phyloP scores from a whole-genome alignment of 2,113 vertebrate genomes.

The Coryphaenoides rupestris region DNA sequence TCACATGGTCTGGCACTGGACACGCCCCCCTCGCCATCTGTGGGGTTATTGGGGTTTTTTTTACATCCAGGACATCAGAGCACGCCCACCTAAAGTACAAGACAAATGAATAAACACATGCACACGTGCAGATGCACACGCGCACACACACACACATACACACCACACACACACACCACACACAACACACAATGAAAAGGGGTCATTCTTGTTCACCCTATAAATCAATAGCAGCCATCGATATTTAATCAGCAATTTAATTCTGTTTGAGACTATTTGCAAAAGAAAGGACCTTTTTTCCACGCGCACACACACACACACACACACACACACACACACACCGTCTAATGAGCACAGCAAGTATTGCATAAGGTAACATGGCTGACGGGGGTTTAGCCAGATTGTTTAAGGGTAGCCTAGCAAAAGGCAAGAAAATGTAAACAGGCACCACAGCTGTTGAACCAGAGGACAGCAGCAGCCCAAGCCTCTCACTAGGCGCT shows the following conservation, averaged over 20 bases:
- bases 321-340: no score
- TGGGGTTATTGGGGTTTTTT: constrained; percentile 61
- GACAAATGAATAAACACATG: constrained; percentile 24
- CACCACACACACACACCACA: constrained; percentile 3
- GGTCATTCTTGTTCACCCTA: constrained; percentile 51
- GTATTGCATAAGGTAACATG: constrained; percentile 11
- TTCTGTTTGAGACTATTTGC: constrained; percentile 22
- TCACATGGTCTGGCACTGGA: constrained; percentile 58
- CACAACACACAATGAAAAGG: constrained; percentile 1
- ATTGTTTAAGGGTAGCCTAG: no score
- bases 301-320: constrained; percentile 18
- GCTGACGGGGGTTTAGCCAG: neutral
- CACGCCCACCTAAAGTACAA: constrained; percentile 30
- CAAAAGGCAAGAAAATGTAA: no score
- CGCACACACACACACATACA: neutral
- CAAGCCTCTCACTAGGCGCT: no score
- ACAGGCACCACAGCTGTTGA: no score
- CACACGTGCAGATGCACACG: constrained; percentile 30
- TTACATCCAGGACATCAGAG: constrained; percentile 56
- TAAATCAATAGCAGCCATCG: constrained; percentile 66
- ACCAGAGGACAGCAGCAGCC: no score
- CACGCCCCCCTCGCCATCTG: constrained; percentile 72
- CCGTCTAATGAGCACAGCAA: constrained; percentile 23
- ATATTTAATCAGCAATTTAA: constrained; percentile 64
- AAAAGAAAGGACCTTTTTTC: constrained; percentile 24